A percentile compares a stretch with the other conserved stretches of the same genome.
phyloP scores from a whole-genome alignment of 92 coral and sea anemone species.

The Hydrozoanthus gracilis region DNA sequence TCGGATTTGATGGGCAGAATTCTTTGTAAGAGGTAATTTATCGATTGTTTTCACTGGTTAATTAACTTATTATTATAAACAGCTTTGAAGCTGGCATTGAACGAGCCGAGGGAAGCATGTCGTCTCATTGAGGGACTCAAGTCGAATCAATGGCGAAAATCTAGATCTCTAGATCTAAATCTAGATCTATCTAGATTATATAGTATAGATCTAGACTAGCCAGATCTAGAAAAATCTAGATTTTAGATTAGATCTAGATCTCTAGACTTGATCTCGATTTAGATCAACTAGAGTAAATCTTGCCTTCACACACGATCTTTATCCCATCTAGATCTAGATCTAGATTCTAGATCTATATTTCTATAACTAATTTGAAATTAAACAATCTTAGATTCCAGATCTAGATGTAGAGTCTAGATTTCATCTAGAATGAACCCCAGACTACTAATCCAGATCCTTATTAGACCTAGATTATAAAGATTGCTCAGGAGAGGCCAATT shows the following conservation, averaged over 20 bases:
- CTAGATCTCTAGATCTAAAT: background rate
- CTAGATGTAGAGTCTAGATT: background rate
- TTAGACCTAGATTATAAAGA: too few relatives aligned
- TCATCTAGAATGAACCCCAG: too few relatives aligned
- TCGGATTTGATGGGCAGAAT: background rate
- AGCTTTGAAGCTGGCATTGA: background rate
- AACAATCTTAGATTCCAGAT: background rate
- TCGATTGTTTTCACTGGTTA: too few relatives aligned
- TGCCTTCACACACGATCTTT: background rate
- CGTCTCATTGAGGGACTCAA: background rate
- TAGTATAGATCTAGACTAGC: too few relatives aligned
- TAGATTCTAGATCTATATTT: background rate
- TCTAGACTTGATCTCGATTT: background rate
- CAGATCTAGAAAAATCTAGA: too few relatives aligned
- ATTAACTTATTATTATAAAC: background rate
- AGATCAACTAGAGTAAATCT: background rate
- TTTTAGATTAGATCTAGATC: background rate
- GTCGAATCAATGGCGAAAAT: background rate
- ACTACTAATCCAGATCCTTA: too few relatives aligned
- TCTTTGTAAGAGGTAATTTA: background rate
- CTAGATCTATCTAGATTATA: background rate
- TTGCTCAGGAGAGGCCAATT: too few relatives aligned
- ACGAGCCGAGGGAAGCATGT: background rate
- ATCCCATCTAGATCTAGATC: background rate
- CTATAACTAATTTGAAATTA: background rate